Conservation (phyloP, 2,797 vertebrate genomes). For the Tokudaia tokunoshimensis region DNA sequence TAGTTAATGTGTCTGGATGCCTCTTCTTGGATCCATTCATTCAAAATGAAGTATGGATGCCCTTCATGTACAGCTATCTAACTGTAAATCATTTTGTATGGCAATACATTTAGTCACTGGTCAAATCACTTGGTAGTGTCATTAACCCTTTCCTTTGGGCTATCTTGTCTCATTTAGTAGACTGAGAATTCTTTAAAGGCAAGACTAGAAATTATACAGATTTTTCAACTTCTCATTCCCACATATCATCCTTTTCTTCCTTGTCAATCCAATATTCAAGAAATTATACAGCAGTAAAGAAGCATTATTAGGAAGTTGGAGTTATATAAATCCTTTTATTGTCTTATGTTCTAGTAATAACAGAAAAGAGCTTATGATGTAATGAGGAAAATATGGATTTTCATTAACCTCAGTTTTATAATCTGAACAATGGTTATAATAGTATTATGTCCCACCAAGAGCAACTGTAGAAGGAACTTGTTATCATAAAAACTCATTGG, state of each 20-base stretch:
- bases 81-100: slow-evolving; percentile 71
- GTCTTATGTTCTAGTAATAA: background rate
- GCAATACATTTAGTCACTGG: slow-evolving; percentile 41
- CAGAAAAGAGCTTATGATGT: background rate
- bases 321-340: background rate
- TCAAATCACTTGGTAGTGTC: slow-evolving; percentile 13
- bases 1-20: slow-evolving; percentile 78
- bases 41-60: slow-evolving; percentile 74
- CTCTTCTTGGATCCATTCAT: slow-evolving; percentile 57
- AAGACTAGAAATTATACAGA: background rate
- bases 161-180: background rate
- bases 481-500: background rate
- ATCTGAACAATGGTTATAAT: background rate
- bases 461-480: background rate
- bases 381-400: background rate
- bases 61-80: slow-evolving; percentile 52
- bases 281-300: background rate
- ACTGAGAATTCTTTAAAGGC: slow-evolving; percentile 4
- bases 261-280: background rate
- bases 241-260: background rate
- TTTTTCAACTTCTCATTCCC: background rate
- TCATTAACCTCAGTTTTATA: background rate
- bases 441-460: background rate
- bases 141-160: slow-evolving; percentile 71
- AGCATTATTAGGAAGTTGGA: background rate